Percentiles rank a stretch among this genome's conserved stretches.
Evolutionary conservation across 2,113 vertebrate species (phyloP).

Genomic region (Lepus americanus): DNA sequence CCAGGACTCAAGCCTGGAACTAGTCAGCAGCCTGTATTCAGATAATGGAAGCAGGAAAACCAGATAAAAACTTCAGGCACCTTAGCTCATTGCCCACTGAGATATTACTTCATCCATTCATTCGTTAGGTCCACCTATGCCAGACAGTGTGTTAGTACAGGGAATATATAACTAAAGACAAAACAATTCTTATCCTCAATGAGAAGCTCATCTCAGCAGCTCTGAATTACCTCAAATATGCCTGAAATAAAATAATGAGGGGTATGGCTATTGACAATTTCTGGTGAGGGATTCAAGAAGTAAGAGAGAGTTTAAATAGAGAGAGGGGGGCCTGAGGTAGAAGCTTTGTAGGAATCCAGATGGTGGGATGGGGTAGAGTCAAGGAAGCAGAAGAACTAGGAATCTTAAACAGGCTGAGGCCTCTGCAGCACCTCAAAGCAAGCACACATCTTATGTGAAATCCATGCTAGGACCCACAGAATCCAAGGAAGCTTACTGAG

Average conservation of each 20-base stretch:
- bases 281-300: not conserved
- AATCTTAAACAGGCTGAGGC: not conserved
- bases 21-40: not conserved
- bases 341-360: not conserved
- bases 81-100: not conserved
- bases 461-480: not conserved
- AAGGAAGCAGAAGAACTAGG: not conserved
- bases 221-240: slow-evolving; percentile 7
- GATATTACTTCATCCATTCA: not conserved
- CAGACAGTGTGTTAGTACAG: not conserved
- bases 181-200: not conserved
- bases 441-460: not conserved
- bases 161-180: not conserved
- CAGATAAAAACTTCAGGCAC: not conserved
- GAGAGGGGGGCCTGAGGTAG: not conserved
- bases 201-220: not conserved
- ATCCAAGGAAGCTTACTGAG: not conserved
- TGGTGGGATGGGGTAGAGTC: not conserved
- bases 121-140: not conserved
- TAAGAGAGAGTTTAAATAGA: not conserved
- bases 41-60: not conserved
- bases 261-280: not conserved
- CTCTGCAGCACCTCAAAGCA: not conserved
- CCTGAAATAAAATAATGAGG: not conserved
- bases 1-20: not conserved